Percentiles rank a stretch among this genome's conserved stretches.
phyloP scores from a whole-genome alignment of 2,113 vertebrate species.

The Oplegnathus fasciatus region DNA sequence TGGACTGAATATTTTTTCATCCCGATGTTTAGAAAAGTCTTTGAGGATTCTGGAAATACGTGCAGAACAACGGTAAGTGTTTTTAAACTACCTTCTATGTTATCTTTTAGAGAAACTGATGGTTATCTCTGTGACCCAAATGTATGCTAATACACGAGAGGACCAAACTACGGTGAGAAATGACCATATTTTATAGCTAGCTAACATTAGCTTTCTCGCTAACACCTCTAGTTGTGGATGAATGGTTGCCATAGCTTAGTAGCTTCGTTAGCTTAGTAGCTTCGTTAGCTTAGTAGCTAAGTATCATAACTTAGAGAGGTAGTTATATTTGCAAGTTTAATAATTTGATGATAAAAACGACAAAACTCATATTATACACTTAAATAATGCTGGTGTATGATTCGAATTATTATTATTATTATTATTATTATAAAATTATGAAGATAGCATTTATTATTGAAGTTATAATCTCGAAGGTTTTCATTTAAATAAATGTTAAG shows the following conservation, averaged over 20 bases:
- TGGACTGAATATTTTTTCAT: too few species aligned
- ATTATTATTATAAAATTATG: too few species aligned
- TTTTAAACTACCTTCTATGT: background rate
- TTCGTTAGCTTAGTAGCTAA: background rate
- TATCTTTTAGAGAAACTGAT: background rate
- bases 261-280: background rate
- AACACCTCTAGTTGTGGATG: background rate
- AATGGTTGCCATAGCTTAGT: background rate
- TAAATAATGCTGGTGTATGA: background rate
- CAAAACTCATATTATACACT: too few species aligned
- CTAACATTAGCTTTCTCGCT: background rate
- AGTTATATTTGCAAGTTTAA: too few species aligned
- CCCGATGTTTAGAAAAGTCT: background rate
- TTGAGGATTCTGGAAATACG: too few species aligned
- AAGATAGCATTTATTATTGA: too few species aligned
- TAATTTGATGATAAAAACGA: background rate
- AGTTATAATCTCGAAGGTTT: too few species aligned
- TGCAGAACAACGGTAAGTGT: background rate
- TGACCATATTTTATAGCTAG: background rate
- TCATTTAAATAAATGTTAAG: too few species aligned
- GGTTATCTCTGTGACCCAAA: background rate
- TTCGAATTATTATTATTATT: background rate
- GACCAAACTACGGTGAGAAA: background rate
- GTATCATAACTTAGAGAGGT: background rate
- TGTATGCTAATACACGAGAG: too few species aligned